Percentiles rank a stretch among this genome's conserved stretches.
These are phyloP conservation scores for Corythoichthys haematopterus DNA, from an alignment of 2,113 vertebrate species.

Conservation along the genomic window DNA sequence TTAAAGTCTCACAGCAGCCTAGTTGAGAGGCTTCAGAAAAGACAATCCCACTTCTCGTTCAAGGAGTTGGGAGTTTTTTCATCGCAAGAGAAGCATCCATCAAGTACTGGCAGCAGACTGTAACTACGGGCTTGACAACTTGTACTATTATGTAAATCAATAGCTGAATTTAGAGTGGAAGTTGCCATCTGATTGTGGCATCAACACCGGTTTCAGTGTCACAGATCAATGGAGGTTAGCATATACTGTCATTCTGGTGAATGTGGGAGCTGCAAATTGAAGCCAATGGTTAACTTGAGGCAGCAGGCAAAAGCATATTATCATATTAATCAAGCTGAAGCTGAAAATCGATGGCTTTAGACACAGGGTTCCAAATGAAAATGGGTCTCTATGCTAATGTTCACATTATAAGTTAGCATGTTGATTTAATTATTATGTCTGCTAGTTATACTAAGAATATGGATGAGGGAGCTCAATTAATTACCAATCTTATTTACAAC, in stretches of 20 bases:
- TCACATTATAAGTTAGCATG: not conserved
- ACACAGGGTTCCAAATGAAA: constrained; percentile 16
- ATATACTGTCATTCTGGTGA: constrained; percentile 4
- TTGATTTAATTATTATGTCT: constrained; percentile 3
- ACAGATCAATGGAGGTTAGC: constrained; percentile 24
- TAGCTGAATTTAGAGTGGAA: constrained; percentile 13
- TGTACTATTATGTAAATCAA: constrained; percentile 23
- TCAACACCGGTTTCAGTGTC: constrained; percentile 5
- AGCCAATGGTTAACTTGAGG: constrained; percentile 3
- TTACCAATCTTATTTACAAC: constrained; percentile 45
- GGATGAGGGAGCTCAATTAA: constrained; percentile 27
- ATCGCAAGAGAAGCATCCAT: constrained; percentile 32
- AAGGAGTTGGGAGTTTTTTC: constrained; percentile 16
- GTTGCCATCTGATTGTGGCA: not conserved
- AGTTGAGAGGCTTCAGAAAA: constrained; percentile 39
- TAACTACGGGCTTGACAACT: constrained; percentile 1
- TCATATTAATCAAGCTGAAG: constrained; percentile 6
- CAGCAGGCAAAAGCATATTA: constrained; percentile 15
- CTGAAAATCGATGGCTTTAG: constrained; percentile 26
- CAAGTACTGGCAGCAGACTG: constrained; percentile 10
- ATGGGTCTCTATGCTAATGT: constrained; percentile 1
- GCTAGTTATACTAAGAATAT: constrained; percentile 3
- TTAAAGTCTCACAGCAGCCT: constrained; percentile 40
- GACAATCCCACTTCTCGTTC: constrained; percentile 42
- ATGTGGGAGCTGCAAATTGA: constrained; percentile 16